Evolutionary conservation across 2,888 invertebrate genomes (phyloP).

Genomic region (Lasioglossum figueresi): DNA sequence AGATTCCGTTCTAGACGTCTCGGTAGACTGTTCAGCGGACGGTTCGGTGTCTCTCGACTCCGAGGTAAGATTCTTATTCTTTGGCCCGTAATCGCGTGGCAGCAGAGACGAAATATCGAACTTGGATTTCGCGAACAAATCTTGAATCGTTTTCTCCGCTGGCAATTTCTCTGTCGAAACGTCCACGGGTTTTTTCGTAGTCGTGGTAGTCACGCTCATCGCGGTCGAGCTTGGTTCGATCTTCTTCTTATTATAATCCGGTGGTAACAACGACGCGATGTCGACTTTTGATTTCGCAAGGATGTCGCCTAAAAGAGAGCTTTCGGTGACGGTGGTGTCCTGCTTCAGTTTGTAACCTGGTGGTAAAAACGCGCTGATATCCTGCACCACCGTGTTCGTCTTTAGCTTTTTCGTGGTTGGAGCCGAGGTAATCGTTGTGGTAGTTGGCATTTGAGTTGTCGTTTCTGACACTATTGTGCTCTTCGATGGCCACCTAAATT

Average conservation of each 20-base stretch:
- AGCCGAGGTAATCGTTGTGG: conserved; percentile 35
- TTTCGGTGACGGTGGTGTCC: conserved; percentile 80
- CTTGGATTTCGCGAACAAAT: conserved; percentile 79
- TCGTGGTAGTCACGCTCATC: conserved; percentile 56
- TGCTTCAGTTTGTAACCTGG: conserved; percentile 87
- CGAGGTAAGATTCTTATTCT: conserved; percentile 69
- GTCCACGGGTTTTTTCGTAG: conserved; percentile 39
- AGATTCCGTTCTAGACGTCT: conserved; percentile 80
- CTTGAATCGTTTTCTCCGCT: conserved; percentile 70
- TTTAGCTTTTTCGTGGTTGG: conserved; percentile 55
- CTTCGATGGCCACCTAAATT: conserved; percentile 61
- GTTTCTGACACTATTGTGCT: conserved; percentile 53
- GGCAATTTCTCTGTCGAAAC: conserved; percentile 68
- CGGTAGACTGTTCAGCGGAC: not conserved
- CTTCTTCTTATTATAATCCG: conserved; percentile 86
- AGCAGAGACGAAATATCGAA: conserved; percentile 84
- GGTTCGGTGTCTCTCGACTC: conserved; percentile 2
- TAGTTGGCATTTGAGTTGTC: conserved; percentile 34
- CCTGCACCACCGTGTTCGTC: conserved; percentile 73
- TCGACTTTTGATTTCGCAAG: conserved; percentile 82
- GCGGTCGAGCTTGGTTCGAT: conserved; percentile 15
- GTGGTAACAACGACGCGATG: conserved; percentile 87
- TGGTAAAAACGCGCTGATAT: conserved; percentile 88
- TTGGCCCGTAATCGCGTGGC: conserved; percentile 86
- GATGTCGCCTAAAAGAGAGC: conserved; percentile 79